A percentile compares a stretch with the other conserved stretches of the same genome.
Conservation (phyloP, 2,113 vertebrate genomes). For the Corythornis cristatus region DNA sequence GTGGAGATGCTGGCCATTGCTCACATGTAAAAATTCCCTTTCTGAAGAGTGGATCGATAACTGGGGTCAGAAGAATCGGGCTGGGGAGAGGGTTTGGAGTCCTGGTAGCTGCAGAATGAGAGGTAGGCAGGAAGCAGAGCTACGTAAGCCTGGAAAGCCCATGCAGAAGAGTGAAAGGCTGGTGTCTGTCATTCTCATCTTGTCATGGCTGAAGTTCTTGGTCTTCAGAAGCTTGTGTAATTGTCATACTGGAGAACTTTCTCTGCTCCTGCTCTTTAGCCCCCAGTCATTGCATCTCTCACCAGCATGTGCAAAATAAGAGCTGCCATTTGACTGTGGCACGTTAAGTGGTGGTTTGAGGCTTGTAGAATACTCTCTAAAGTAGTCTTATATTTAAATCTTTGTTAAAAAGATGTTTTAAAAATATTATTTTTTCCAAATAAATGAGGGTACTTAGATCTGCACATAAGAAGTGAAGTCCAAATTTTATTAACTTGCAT, state of each 20-base stretch:
- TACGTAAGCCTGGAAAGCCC: background rate
- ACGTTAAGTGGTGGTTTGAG: background rate
- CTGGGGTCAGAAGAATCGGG: background rate
- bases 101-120: background rate
- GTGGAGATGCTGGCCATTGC: background rate
- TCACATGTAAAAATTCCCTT: background rate
- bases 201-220: background rate
- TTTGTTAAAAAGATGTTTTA: background rate
- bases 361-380: background rate
- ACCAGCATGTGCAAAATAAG: background rate
- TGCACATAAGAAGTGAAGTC: too few species aligned
- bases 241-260: background rate
- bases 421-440: background rate
- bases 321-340: background rate
- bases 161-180: background rate
- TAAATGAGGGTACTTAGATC: background rate
- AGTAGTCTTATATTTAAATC: background rate
- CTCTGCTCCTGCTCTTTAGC: background rate
- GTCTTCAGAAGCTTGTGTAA: background rate
- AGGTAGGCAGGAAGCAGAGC: background rate
- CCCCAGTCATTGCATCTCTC: background rate
- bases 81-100: background rate
- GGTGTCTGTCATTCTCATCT: accelerated
- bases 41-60: background rate
- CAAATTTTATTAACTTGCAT: background rate